phyloP scores from a whole-genome alignment of 2,113 vertebrate species.

The Python bivittatus region DNA sequence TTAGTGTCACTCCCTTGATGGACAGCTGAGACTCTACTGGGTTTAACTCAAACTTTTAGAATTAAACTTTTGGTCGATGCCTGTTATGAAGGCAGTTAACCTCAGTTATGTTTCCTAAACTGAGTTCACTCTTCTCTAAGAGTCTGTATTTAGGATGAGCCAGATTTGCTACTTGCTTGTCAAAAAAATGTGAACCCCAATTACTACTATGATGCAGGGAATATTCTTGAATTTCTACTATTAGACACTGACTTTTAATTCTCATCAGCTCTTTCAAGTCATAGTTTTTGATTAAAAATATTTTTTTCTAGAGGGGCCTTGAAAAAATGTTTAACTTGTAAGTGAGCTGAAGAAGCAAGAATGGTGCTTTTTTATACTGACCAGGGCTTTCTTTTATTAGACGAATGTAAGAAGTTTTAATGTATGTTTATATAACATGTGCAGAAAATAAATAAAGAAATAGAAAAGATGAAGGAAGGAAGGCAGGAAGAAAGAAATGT shows the following conservation, averaged over 20 bases:
- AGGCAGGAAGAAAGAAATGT: constrained; percentile 7
- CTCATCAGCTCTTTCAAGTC: constrained; percentile 5
- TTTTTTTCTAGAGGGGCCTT: neutral
- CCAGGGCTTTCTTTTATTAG: constrained; percentile 31
- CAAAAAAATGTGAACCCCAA: constrained; percentile 55
- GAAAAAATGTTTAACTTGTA: neutral
- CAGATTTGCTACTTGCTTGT: constrained; percentile 8
- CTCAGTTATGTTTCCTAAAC: neutral
- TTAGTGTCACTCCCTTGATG: neutral
- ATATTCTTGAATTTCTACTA: constrained; percentile 10
- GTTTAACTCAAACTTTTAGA: neutral
- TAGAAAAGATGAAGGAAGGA: neutral
- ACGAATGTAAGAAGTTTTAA: constrained; percentile 22
- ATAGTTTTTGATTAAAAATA: neutral
- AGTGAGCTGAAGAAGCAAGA: constrained; percentile 5
- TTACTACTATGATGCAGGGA: neutral
- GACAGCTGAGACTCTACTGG: neutral
- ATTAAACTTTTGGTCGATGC: neutral
- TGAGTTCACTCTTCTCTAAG: neutral
- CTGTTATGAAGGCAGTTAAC: neutral
- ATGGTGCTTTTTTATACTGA: neutral
- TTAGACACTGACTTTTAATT: constrained; percentile 27
- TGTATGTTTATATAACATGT: constrained; percentile 23
- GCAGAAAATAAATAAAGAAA: constrained; percentile 7
- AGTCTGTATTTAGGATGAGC: constrained; percentile 37